Base-by-base conservation (phyloP, 2,113 vertebrate genomes). In the Puntigrus tetrazona region DNA sequence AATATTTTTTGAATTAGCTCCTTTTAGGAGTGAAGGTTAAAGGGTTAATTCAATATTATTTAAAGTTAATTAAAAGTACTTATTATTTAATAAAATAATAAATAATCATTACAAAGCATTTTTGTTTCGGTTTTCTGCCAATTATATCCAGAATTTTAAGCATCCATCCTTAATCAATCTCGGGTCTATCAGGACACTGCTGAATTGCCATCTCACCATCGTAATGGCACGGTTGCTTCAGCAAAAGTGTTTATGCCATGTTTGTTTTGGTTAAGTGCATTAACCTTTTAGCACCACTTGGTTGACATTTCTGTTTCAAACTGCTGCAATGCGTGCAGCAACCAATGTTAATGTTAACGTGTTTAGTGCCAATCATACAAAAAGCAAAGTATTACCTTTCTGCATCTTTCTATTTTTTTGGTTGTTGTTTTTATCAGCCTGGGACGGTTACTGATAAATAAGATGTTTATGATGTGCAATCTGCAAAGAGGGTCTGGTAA, bases 391-490 rank as follows among this genome's bases (percentile, higher is more conserved):
- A 20, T 18, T 34, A 65, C 4, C 0, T 34, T 22, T 36, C 31
- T 36, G 18, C 7, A n/a, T 50, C 1, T 47, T 47, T n/a, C n/a
- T 45, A 0, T 45, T 59, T 27, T 4, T 27, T 27, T 20, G 0
- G 2, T 3, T 25, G 4, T 59, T 59, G 36, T 70, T 10, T 14
- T 10, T 9, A 22, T 22, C 11, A 72, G 11, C 11, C 36, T 75
- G 43, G 18, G 75, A 9, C 38, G 50, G 6, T 36, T 25, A 36
- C 2, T 0, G 4, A 38, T n/a, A n/a, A 25, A 25, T 43, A 47
- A 29, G 50, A 29, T 38, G 36, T 31, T 38, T 34, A 59, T 78
- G 27, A 74, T 63, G 25, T 81, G 43, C 20, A 57, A 83, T 86
- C 52, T n/a, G 63, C 61, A 72, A 45, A 78, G 14, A 75, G 34